Percentiles rank a stretch among this genome's conserved stretches.
phyloP scores from a whole-genome alignment of 2,113 vertebrate species.

The Aldabrachelys gigantea region DNA sequence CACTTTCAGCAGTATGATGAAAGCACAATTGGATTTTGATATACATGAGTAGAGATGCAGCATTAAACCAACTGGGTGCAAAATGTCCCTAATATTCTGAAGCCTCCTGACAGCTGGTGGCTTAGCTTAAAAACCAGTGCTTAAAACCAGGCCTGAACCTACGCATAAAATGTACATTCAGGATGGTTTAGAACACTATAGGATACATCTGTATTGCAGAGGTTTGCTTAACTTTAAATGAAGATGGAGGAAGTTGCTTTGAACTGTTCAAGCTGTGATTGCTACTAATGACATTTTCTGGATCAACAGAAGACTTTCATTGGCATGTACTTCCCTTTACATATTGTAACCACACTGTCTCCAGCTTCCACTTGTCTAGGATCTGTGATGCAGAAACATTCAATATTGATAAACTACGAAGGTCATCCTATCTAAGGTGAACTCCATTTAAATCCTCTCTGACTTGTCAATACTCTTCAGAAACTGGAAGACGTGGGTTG shows the following conservation, averaged over 20 bases:
- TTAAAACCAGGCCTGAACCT: not conserved
- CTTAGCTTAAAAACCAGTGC: not conserved
- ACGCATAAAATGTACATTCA: not conserved
- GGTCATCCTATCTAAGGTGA: not conserved
- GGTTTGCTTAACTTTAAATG: slow-evolving; percentile 43
- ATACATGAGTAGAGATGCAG: rapidly evolving
- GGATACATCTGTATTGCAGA: slow-evolving; percentile 11
- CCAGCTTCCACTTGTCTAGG: slow-evolving; percentile 31
- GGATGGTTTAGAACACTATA: not conserved
- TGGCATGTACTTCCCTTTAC: not conserved
- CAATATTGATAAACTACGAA: not conserved
- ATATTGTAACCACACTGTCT: not conserved
- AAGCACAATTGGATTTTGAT: slow-evolving; percentile 10
- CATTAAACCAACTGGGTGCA: not conserved
- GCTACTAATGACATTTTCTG: slow-evolving; percentile 29
- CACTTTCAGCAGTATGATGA: not conserved
- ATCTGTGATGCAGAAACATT: slow-evolving; percentile 19
- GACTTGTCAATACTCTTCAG: slow-evolving; percentile 24
- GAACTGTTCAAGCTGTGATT: slow-evolving; percentile 14
- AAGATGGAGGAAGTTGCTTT: slow-evolving; percentile 4
- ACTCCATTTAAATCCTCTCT: slow-evolving; percentile 3
- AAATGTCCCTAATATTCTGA: not conserved
- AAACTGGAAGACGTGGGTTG: not conserved
- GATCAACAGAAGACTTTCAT: slow-evolving; percentile 33
- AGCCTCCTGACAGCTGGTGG: not conserved